These are phyloP conservation scores for Rhorus exstirpatorius DNA, from an alignment of 2,888 invertebrate species.

Conservation along the genomic window DNA sequence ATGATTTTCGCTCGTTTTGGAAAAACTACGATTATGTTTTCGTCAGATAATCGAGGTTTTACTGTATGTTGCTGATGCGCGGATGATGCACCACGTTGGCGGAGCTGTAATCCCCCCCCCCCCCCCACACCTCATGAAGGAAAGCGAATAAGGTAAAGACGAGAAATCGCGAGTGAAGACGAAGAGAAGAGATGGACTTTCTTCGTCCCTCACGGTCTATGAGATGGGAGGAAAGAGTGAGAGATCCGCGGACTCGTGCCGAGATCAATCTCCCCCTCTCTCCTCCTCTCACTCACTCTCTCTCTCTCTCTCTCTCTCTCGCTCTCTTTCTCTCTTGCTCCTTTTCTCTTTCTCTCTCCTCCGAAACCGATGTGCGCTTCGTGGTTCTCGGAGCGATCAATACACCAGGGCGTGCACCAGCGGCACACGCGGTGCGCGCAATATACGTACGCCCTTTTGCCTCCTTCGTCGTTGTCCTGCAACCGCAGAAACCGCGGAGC, in stretches of 20 bases:
- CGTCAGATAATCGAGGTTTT: not conserved
- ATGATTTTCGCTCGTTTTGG: not conserved
- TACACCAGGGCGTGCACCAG: conserved; percentile 83
- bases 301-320: not conserved
- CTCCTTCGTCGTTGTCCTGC: conserved; percentile 58
- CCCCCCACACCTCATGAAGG: not conserved
- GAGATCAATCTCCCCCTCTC: conserved; percentile 6
- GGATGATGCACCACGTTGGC: conserved; percentile 1
- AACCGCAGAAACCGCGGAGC: conserved; percentile 36
- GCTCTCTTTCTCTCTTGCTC: conserved; percentile 20
- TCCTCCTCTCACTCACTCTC: conserved; percentile 18
- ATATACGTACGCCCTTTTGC: conserved; percentile 71
- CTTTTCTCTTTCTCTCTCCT: conserved; percentile 46
- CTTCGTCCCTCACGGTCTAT: conserved; percentile 1
- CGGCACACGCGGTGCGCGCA: conserved; percentile 70
- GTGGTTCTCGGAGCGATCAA: conserved; percentile 80
- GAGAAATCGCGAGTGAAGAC: conserved; percentile 48
- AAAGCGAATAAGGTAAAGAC: conserved; percentile 46
- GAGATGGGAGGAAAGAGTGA: conserved; percentile 20
- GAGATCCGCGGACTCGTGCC: conserved; percentile 21
- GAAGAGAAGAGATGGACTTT: not conserved
- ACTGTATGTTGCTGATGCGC: conserved; percentile 33
- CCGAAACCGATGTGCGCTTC: conserved; percentile 81
- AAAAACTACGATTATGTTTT: not conserved
- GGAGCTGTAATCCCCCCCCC: not conserved